Evolutionary conservation across 2,797 vertebrate genomes (phyloP), one percentile per base, ranked within the genome.

Genomic region (Uromys caudimaculatus): DNA sequence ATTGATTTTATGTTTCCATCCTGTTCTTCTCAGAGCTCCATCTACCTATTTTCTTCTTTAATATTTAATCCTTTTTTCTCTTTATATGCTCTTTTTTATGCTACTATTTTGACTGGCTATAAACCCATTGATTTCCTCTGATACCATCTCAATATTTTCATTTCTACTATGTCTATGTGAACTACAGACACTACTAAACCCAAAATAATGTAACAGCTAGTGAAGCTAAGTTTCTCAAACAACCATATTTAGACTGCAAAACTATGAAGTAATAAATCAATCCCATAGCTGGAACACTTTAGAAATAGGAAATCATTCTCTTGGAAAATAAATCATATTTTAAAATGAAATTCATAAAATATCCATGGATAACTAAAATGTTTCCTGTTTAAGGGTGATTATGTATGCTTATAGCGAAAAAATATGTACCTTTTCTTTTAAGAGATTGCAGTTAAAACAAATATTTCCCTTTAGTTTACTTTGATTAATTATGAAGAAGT

Each of bases 341-440:
- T n/a, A 14, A 92, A 89, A 67, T 62, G 64, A 91, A 41, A 83
- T 75, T 56, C 7, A 23, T 35, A 50, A 4, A 60, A 54, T 1
- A 32, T 47, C 82, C 38, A 52, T 32, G 29, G 71, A 19, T 50
- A 27, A 32, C 24, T 90, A 83, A 86, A 90, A 29, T 86, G 24
- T 92, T 92, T 87, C 21, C 21, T 32, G 56, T 90, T 86, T 77
- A 84, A 76, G 62, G 62, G 58, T 71, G 9, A 92, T 81, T 71
- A 71, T 29, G 35, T 76, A 12, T 88, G 17, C 17, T 76, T 88
- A 2, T 7, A 64, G 67, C 41, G 78, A 44, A 67, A 3, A 6
- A 32, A 69, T 24, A 88, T 79, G 27, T 76, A 44, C 7, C 9
- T 88, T 69, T n/a, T 77, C 41, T 60, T 81, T 86, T 14, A 89